A percentile compares a stretch with the other conserved stretches of the same genome.
Conservation (phyloP, 92 coral and sea anemone genomes). For the Epizoanthus illoricatus region DNA sequence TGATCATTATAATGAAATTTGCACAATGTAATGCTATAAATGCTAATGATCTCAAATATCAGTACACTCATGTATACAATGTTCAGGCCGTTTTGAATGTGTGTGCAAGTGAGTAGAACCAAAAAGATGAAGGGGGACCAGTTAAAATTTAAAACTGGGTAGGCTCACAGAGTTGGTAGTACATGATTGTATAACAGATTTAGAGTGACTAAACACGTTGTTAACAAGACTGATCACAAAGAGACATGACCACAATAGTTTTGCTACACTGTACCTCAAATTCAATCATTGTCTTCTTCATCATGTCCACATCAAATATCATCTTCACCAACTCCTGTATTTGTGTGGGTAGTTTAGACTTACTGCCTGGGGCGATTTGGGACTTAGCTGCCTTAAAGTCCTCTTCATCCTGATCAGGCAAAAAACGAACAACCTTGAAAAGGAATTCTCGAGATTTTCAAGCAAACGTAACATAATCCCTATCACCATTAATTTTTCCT, state of each 20-base stretch:
- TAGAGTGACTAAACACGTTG: neutral
- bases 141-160: too few relatives aligned
- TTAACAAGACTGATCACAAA: neutral
- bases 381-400: slow-evolving; percentile 54
- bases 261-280: slow-evolving; percentile 73
- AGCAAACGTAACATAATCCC: too few relatives aligned
- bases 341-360: slow-evolving; percentile 62
- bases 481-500: too few relatives aligned
- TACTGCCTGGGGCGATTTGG: slow-evolving; percentile 78
- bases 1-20: too few relatives aligned
- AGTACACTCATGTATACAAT: too few relatives aligned
- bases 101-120: too few relatives aligned
- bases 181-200: neutral
- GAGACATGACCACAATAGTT: neutral
- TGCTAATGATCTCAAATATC: too few relatives aligned
- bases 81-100: too few relatives aligned
- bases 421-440: neutral
- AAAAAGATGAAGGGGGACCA: too few relatives aligned
- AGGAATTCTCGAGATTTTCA: too few relatives aligned
- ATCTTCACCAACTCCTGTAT: slow-evolving; percentile 84
- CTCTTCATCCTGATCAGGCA: slow-evolving; percentile 66
- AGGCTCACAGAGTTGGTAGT: too few relatives aligned
- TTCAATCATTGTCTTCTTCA: slow-evolving; percentile 95
- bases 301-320: slow-evolving; percentile 97
- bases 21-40: too few relatives aligned